phyloP scores from a whole-genome alignment of 2,888 invertebrate species.

The Agonum fuliginosum region DNA sequence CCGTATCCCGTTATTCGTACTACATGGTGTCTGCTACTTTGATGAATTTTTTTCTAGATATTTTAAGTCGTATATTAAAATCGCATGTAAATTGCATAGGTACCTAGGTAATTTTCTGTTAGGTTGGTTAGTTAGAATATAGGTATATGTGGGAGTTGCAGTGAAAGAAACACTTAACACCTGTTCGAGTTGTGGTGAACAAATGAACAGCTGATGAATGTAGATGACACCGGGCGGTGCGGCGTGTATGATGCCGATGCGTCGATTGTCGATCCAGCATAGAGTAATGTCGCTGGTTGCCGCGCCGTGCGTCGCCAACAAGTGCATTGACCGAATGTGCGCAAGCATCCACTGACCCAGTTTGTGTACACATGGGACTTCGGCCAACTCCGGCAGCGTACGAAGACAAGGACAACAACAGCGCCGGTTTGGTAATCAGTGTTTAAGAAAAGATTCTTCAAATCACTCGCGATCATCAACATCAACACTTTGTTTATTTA shows the following conservation, averaged over 20 bases:
- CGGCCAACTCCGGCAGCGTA: slow-evolving; percentile 65
- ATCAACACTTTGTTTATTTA: slow-evolving; percentile 21
- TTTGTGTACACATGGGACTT: slow-evolving; percentile 71
- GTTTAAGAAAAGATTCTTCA: slow-evolving; percentile 36
- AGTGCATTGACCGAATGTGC: slow-evolving; percentile 72
- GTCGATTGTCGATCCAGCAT: slow-evolving; percentile 36
- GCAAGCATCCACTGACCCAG: slow-evolving; percentile 73
- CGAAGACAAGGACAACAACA: slow-evolving; percentile 57
- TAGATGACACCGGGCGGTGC: not conserved
- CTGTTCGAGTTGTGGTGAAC: not conserved
- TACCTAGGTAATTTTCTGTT: too few species aligned
- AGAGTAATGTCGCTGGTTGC: slow-evolving; percentile 24
- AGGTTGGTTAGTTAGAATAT: too few species aligned
- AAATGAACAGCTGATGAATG: slow-evolving; percentile 19
- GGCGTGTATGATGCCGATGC: not conserved
- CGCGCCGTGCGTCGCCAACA: slow-evolving; percentile 52
- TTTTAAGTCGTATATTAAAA: too few species aligned
- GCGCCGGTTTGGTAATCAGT: slow-evolving; percentile 29
- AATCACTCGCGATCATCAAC: not conserved
- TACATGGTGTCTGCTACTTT: too few species aligned
- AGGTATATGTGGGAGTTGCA: not conserved
- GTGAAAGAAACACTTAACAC: not conserved
- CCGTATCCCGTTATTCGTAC: too few species aligned
- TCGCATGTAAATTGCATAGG: too few species aligned
- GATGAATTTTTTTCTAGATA: too few species aligned